Percentiles rank a stretch among this genome's conserved stretches.
These are phyloP conservation scores for Phania funesta DNA, from an alignment of 2,888 invertebrate species.

Conservation along the genomic window DNA sequence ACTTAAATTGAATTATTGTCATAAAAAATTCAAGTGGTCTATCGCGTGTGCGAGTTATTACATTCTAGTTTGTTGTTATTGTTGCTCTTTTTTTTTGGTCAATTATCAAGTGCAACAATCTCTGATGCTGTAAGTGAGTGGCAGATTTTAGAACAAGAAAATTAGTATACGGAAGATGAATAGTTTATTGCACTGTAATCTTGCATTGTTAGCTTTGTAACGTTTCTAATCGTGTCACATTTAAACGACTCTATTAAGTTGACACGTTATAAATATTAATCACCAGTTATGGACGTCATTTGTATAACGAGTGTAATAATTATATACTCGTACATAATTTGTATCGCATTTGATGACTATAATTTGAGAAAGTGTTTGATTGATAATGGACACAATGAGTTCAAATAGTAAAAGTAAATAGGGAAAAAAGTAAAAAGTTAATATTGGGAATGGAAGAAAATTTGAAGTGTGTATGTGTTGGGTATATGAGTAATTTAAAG, in stretches of 20 bases:
- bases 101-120: constrained; percentile 31
- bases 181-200: constrained; percentile 13
- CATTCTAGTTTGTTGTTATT: constrained; percentile 11
- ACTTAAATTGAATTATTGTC: constrained; percentile 9
- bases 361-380: neutral
- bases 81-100: neutral
- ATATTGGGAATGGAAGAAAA: no score
- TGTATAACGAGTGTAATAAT: neutral
- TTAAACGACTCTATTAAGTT: constrained; percentile 30
- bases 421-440: no score
- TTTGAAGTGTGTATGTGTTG: no score
- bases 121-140: neutral
- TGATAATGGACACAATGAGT: neutral
- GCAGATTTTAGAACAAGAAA: constrained; percentile 10
- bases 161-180: constrained; percentile 32
- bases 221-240: constrained; percentile 16
- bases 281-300: constrained; percentile 7
- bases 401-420: neutral
- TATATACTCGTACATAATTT: no score
- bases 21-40: no score
- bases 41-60: no score
- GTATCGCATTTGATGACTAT: neutral
- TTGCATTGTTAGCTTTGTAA: constrained; percentile 11
- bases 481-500: no score
- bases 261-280: constrained; percentile 37